These are phyloP conservation scores for Neelides sp. DNA, from an alignment of 1,140 invertebrate genomes.

Conservation along the genomic window DNA sequence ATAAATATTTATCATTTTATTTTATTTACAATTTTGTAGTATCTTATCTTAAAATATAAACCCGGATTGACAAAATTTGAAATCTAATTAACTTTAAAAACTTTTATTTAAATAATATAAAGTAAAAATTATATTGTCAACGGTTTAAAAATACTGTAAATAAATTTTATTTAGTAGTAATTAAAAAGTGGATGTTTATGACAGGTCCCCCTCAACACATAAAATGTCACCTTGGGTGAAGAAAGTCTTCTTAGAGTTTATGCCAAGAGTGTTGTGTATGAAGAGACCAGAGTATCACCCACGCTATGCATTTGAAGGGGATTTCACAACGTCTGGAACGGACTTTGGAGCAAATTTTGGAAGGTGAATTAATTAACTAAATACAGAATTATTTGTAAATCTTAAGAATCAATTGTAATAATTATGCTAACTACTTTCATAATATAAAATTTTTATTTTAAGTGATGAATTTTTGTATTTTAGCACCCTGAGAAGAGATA, in stretches of 20 bases:
- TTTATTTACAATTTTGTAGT: too few species aligned
- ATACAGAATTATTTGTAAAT: neutral
- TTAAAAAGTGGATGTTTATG: too few species aligned
- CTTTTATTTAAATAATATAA: too few species aligned
- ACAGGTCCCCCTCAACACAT: conserved; percentile 88
- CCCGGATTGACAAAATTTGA: too few species aligned
- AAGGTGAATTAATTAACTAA: neutral
- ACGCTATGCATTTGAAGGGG: conserved; percentile 60
- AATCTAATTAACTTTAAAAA: too few species aligned
- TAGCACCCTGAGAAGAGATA: conserved; percentile 25
- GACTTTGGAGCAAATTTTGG: neutral
- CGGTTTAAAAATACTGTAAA: too few species aligned
- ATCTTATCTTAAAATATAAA: too few species aligned
- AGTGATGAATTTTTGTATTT: conserved; percentile 8
- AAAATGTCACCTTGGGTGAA: conserved; percentile 82
- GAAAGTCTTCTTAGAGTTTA: conserved; percentile 69
- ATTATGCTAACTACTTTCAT: too few species aligned
- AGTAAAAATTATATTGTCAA: too few species aligned
- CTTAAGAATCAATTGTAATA: neutral
- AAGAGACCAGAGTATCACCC: conserved; percentile 67
- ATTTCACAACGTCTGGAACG: conserved; percentile 46
- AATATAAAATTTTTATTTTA: too few species aligned
- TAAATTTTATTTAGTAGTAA: too few species aligned
- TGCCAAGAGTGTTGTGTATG: conserved; percentile 81
- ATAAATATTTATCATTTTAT: too few species aligned